These are phyloP conservation scores for Oxystoma pomonae DNA, from an alignment of 2,888 invertebrate species.

Conservation along the genomic window DNA sequence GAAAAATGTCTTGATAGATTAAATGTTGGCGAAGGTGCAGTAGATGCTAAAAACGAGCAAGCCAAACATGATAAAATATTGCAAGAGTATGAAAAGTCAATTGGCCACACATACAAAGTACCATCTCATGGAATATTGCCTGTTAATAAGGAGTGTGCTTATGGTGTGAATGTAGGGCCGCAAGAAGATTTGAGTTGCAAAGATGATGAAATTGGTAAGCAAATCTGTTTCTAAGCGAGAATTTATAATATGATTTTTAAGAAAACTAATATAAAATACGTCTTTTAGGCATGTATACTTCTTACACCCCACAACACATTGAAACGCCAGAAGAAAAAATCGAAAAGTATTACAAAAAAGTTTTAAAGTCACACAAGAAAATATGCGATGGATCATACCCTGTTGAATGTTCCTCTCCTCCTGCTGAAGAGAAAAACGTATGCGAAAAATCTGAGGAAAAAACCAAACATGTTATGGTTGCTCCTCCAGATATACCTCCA, in stretches of 20 bases:
- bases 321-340: constrained; percentile 44
- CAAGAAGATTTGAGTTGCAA: constrained; percentile 35
- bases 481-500: constrained; percentile 36
- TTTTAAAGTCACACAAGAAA: constrained; percentile 40
- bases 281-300: constrained; percentile 28
- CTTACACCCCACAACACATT: constrained; percentile 41
- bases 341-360: constrained; percentile 42
- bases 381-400: constrained; percentile 37
- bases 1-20: constrained; percentile 40
- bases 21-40: constrained; percentile 27
- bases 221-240: background rate
- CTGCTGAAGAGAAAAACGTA: constrained; percentile 17
- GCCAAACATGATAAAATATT: constrained; percentile 32
- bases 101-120: constrained; percentile 34
- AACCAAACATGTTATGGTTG: constrained; percentile 38
- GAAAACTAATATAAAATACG: background rate
- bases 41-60: constrained; percentile 32
- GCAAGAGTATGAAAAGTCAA: constrained; percentile 40
- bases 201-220: constrained; percentile 33
- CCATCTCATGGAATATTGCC: constrained; percentile 43
- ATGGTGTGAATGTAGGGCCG: constrained; percentile 38
- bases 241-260: background rate
- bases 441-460: constrained; percentile 18
- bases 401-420: constrained; percentile 35
- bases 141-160: constrained; percentile 39